Percentiles rank a stretch among this genome's conserved stretches.
These are phyloP conservation scores for Harpalus rubripes DNA, from an alignment of 2,888 invertebrate genomes.

Conservation along the genomic window DNA sequence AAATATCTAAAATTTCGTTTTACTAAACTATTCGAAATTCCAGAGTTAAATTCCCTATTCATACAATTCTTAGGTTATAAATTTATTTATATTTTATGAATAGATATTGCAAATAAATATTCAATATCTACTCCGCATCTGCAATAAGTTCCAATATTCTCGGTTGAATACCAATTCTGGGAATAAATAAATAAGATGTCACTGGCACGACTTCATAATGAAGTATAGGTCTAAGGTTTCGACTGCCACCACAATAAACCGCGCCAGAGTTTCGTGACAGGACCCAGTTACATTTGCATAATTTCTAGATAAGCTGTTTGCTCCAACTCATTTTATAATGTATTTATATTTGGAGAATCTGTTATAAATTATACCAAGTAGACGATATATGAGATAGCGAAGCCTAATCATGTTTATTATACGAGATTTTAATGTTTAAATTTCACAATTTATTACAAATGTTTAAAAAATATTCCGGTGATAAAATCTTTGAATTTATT, in stretches of 20 bases:
- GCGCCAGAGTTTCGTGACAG: constrained; percentile 41
- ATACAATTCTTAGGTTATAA: background rate
- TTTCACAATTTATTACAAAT: constrained; percentile 15
- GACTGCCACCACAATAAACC: background rate
- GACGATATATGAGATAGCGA: constrained; percentile 1
- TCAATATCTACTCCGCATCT: background rate
- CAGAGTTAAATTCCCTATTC: background rate
- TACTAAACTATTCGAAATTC: background rate
- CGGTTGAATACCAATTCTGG: background rate
- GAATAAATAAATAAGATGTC: constrained; percentile 40
- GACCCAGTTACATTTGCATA: constrained; percentile 47
- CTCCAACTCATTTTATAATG: constrained; percentile 46
- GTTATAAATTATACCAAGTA: constrained; percentile 11
- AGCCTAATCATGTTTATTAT: constrained; percentile 24
- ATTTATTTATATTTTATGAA: background rate
- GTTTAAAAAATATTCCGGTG: background rate
- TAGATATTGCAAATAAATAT: background rate
- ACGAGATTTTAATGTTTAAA: constrained; percentile 2
- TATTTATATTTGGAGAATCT: constrained; percentile 42
- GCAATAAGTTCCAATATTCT: background rate
- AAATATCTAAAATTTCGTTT: background rate
- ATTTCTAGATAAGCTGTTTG: constrained; percentile 48
- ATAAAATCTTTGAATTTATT: constrained; percentile 2
- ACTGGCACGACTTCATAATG: background rate
- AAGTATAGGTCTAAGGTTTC: constrained; percentile 15